These are phyloP conservation scores for Hypotaenidia okinawae DNA, from an alignment of 2,797 vertebrate species.

Conservation along the genomic window DNA sequence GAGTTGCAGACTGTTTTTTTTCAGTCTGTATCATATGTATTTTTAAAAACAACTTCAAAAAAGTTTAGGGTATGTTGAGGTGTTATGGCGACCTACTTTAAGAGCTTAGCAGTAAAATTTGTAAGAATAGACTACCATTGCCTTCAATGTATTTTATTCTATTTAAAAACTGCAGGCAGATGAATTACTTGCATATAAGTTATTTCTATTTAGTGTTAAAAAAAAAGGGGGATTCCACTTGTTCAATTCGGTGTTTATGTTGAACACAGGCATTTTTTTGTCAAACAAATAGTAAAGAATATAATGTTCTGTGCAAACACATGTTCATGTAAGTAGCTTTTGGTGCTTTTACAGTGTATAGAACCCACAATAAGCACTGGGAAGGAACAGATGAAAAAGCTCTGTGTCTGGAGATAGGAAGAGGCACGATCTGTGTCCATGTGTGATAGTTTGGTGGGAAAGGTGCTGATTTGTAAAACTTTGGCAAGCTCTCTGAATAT, in stretches of 20 bases:
- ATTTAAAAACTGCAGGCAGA: background rate
- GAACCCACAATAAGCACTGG: background rate
- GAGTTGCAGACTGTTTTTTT: background rate
- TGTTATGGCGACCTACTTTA: background rate
- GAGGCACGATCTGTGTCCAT: background rate
- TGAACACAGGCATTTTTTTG: background rate
- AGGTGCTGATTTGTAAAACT: background rate
- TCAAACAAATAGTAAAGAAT: background rate
- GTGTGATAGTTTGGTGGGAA: background rate
- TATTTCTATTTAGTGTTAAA: background rate
- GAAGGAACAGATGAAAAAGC: background rate
- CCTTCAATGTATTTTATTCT: background rate
- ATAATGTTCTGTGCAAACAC: background rate
- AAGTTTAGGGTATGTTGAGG: background rate
- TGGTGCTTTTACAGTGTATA: background rate
- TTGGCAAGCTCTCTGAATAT: background rate
- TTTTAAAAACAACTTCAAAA: background rate
- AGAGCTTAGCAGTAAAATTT: background rate
- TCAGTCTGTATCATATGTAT: background rate
- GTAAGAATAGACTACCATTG: background rate
- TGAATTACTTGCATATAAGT: background rate
- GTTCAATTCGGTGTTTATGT: background rate
- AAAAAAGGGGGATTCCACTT: rapidly evolving
- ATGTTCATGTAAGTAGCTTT: background rate
- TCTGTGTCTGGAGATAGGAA: background rate